These are phyloP conservation scores for Eupithecia abbreviata DNA, from an alignment of 2,888 invertebrate genomes.

Conservation along the genomic window DNA sequence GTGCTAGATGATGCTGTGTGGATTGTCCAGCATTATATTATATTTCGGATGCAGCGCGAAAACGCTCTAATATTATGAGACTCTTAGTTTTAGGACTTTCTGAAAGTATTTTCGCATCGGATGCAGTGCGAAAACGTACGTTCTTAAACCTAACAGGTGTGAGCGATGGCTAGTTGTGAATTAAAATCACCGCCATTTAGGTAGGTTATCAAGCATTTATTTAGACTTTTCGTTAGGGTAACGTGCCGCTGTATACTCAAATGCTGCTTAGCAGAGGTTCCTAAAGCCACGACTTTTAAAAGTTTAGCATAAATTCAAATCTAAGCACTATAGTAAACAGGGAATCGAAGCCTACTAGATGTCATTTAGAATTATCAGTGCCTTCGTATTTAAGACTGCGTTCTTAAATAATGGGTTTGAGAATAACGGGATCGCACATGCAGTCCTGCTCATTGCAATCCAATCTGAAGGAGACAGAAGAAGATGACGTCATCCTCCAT, in stretches of 20 bases:
- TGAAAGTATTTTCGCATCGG: background rate
- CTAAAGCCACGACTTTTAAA: background rate
- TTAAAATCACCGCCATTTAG: background rate
- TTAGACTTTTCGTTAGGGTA: background rate
- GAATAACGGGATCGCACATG: too few species aligned
- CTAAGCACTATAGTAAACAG: background rate
- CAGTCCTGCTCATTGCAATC: too few species aligned
- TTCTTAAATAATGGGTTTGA: too few species aligned
- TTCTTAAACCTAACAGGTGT: background rate
- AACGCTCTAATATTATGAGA: too few species aligned
- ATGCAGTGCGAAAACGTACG: background rate
- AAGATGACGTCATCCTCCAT: too few species aligned
- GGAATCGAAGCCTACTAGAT: background rate
- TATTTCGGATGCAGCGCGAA: too few species aligned
- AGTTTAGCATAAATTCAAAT: background rate
- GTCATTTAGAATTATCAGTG: background rate
- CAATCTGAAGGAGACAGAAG: too few species aligned
- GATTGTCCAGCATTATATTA: too few species aligned
- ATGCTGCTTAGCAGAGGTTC: background rate
- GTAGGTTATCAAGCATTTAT: slow-evolving; percentile 2
- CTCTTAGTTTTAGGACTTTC: background rate
- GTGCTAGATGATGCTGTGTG: too few species aligned
- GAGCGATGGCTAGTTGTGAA: background rate
- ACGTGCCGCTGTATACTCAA: background rate
- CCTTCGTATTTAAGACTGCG: background rate